These are phyloP conservation scores for Hirudo medicinalis DNA, from an alignment of 1,140 invertebrate species.

Conservation along the genomic window DNA sequence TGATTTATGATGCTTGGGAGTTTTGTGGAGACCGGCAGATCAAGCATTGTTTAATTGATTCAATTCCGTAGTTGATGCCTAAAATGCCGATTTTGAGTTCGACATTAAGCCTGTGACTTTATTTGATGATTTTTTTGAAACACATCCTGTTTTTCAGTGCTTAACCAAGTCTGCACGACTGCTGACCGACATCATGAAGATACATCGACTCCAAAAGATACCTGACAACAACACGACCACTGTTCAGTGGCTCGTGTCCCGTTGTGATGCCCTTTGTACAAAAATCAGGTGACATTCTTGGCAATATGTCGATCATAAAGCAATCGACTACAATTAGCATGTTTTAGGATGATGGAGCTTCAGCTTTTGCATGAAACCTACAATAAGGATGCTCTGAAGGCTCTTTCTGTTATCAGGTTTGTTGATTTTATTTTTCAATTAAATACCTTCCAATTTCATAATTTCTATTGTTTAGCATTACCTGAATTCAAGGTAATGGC, in stretches of 20 bases:
- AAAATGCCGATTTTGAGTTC: too few species aligned
- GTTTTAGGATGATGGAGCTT: background rate
- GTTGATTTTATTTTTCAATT: too few species aligned
- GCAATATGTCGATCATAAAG: background rate
- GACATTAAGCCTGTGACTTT: too few species aligned
- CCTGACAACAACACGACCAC: background rate
- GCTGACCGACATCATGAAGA: background rate
- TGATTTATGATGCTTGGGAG: too few species aligned
- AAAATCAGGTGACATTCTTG: background rate
- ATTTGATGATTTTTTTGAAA: too few species aligned
- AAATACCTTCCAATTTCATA: too few species aligned
- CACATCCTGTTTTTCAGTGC: background rate
- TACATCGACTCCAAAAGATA: background rate
- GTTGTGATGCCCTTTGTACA: background rate
- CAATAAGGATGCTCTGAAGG: conserved; percentile 2
- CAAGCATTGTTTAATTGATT: too few species aligned
- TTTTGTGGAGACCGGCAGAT: too few species aligned
- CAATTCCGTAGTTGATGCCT: too few species aligned
- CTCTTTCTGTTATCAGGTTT: background rate
- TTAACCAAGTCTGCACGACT: background rate
- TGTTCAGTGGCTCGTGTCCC: background rate
- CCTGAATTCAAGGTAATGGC: too few species aligned
- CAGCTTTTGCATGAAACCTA: background rate
- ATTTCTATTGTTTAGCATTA: too few species aligned
- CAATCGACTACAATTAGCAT: too few species aligned